These are phyloP conservation scores for Sternotherus odoratus DNA, from an alignment of 2,797 vertebrate species.

Conservation along the genomic window DNA sequence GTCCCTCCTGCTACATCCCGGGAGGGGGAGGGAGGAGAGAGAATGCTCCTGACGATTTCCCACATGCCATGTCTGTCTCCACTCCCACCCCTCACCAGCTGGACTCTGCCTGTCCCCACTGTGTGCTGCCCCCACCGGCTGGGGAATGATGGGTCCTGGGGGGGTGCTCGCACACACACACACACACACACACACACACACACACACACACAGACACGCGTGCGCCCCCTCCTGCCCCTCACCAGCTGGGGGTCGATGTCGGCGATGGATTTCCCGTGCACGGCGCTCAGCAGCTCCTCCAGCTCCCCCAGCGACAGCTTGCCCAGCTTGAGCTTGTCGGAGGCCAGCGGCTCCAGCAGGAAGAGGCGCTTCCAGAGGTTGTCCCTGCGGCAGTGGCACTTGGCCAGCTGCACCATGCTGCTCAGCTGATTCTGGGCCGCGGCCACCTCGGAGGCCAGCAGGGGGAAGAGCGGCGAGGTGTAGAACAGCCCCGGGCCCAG, in stretches of 20 bases:
- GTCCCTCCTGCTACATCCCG: no score
- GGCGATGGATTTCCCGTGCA: slow-evolving; percentile 92
- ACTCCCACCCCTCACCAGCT: no score
- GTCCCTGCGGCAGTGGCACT: slow-evolving; percentile 96
- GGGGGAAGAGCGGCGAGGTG: slow-evolving; percentile 88
- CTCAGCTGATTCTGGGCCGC: slow-evolving; percentile 90
- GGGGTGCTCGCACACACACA: not conserved
- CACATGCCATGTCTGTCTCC: not conserved
- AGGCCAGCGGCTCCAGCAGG: slow-evolving; percentile 92
- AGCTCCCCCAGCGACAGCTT: slow-evolving; percentile 92
- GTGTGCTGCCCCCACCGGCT: no score
- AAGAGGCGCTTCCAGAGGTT: slow-evolving; percentile 97
- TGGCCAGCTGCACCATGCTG: slow-evolving; percentile 93
- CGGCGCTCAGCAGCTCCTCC: slow-evolving; percentile 93
- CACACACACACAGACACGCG: no score
- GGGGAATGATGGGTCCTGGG: no score
- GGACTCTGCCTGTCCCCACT: no score
- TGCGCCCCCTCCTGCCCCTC: slow-evolving; percentile 55
- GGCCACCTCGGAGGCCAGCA: slow-evolving; percentile 90
- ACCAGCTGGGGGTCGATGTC: slow-evolving; percentile 98
- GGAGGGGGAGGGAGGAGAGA: no score
- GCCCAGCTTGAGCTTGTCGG: slow-evolving; percentile 93
- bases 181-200: no score
- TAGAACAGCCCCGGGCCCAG: slow-evolving; percentile 82
- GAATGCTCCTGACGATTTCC: no score